phyloP scores from a whole-genome alignment of 2,113 vertebrate genomes.

The Peromyscus polionotus region DNA sequence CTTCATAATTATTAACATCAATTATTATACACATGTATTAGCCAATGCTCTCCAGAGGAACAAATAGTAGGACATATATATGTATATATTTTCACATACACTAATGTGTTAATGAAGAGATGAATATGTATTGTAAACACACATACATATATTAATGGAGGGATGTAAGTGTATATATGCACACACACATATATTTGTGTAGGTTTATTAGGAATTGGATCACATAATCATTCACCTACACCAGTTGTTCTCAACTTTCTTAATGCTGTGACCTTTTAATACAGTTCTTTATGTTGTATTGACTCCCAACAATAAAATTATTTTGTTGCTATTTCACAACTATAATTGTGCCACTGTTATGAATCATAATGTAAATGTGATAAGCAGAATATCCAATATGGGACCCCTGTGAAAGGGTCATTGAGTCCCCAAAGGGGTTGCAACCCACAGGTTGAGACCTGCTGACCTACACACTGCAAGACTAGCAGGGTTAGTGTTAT shows the following conservation, averaged over 20 bases:
- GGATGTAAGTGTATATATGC: neutral
- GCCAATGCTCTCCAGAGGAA: neutral
- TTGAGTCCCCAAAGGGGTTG: neutral
- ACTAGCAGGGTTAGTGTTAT: neutral
- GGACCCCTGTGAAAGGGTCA: neutral
- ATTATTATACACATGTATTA: neutral
- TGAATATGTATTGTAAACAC: neutral
- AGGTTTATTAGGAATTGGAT: neutral
- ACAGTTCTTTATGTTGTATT: neutral
- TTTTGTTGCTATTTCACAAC: neutral
- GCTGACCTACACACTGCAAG: neutral
- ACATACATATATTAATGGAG: neutral
- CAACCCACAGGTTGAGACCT: neutral
- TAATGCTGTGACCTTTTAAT: neutral
- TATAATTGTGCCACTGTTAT: neutral
- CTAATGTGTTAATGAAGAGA: too few relatives aligned
- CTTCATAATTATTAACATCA: constrained; percentile 3
- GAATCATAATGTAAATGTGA: neutral
- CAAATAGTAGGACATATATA: neutral
- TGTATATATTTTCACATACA: neutral
- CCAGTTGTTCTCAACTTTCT: neutral
- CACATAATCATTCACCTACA: neutral
- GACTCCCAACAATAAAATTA: neutral
- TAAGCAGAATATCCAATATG: neutral
- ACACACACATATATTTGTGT: neutral